Base-by-base conservation (phyloP, 2,888 invertebrate genomes). In the Ceriagrion tenellum region DNA sequence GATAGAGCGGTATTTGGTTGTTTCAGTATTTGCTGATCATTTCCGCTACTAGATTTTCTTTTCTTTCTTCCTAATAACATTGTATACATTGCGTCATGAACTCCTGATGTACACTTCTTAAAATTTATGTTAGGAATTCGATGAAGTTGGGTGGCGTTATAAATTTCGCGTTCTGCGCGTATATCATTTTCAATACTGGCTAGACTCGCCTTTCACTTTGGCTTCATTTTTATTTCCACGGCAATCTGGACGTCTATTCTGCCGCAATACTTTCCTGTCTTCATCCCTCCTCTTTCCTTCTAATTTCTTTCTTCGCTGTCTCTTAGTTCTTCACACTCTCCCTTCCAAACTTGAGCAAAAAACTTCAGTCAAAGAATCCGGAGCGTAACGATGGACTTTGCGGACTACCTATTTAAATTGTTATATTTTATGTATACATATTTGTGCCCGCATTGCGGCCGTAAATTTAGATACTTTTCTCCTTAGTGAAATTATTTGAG, bases 341-440 rank as follows among this genome's bases (percentile, higher is more conserved):
- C 97, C 97, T 97, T 97, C 97, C 97, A 97, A 97, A 96, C 96
- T 26, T 26, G 69, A 26, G 26, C 26, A 26, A 26, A 69, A 26
- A 69, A 10, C 1, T 69, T 69, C 23, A 26, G 69, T 26, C 12
- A 69, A 26, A 26, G 69, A 23, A 26, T 26, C 69, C 59, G 59
- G 10, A 69, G 26, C 69, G 1, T 18, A 23, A 20, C 69, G 26
- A 20, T 4, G 4, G 26, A 0, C 23, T 69, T 26, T 20, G 8
- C 10, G 26, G 69, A 20, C 8, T 26, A 26, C 26, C 23, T 8
- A 23, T 69, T 8, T 26, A 26, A 10, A 69, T 26, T 8, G 26
- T 26, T 8, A 26, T 26, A 69, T 20, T 18, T 69, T 26, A 69
- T 69, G 2, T n/a, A n/a, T n/a, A n/a, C n/a, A n/a, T 69, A 20